Conservation (phyloP, 1,140 invertebrate species). For the Nasonia vitripennis region DNA sequence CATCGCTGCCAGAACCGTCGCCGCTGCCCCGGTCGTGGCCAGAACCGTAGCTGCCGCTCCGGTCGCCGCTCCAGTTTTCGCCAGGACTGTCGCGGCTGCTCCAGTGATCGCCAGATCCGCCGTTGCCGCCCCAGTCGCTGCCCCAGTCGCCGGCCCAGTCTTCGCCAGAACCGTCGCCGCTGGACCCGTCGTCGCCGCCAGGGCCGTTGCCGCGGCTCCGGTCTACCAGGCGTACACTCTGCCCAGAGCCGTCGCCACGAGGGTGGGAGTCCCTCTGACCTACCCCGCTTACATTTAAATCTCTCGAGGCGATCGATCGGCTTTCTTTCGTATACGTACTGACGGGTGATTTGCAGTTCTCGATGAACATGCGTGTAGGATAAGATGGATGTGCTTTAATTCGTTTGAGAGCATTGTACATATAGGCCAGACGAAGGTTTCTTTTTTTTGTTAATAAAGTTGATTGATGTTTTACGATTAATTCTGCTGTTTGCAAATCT, state of each 20-base stretch:
- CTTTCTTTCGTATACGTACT: background rate
- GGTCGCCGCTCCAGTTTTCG: constrained; percentile 36
- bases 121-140: constrained; percentile 35
- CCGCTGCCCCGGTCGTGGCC: constrained; percentile 38
- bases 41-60: constrained; percentile 50
- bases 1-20: constrained; percentile 48
- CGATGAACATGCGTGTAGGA: background rate
- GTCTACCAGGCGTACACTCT: constrained; percentile 52
- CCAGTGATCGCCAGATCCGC: constrained; percentile 48
- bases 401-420: constrained; percentile 1
- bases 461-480: constrained; percentile 25
- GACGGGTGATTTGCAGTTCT: constrained; percentile 2
- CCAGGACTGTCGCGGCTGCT: constrained; percentile 43
- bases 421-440: background rate
- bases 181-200: constrained; percentile 36
- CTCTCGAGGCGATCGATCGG: constrained; percentile 1
- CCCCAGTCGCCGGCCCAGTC: constrained; percentile 59
- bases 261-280: constrained; percentile 53
- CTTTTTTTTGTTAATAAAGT: constrained; percentile 48
- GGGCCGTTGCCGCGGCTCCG: constrained; percentile 54
- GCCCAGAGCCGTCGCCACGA: constrained; percentile 61
- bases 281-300: constrained; percentile 41
- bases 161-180: constrained; percentile 57
- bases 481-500: background rate
- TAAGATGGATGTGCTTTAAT: constrained; percentile 1